Evolutionary conservation across 2,888 invertebrate genomes (phyloP), one percentile per base, ranked within the genome.

Genomic region (Leucozona laternaria): DNA sequence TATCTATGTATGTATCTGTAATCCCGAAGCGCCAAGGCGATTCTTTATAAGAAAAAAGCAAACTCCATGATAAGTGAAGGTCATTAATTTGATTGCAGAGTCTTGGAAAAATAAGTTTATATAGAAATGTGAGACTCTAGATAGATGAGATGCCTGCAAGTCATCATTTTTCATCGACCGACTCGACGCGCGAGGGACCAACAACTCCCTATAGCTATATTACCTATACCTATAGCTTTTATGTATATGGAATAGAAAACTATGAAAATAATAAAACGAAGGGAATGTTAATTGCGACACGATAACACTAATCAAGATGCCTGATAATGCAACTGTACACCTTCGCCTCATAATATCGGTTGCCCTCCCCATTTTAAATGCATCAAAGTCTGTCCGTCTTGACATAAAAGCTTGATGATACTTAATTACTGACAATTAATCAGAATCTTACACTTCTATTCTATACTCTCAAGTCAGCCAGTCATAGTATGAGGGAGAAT

Each of bases 11-110:
- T 68, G 6, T 72, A 53, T 57, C 37, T 77, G 66, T 60, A 60
- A 68, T 66, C 82, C 64, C 72, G 72, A 68, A 75, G 75, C 66
- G 62, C 72, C 60, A 66, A 68, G 58, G 78, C 68, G 22, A 68
- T 37, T 37, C 20, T 20, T 20, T 40, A 11, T 45, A 53, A 64
- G 66, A 45, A 77, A 45, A 77, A 58, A 62, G 45, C 53, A 80
- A 80, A 71, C 64, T 62, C 50, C 81, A 78, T 78, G 86, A 86
- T 81, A 86, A 86, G 86, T 81, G 73, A 86, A 86, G 68, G 81
- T 81, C 81, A 86, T 86, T 86, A 81, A 86, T 86, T 81, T 73
- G 73, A 86, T 81, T 81, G 45, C 20, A 31, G 70, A 17, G 28
- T 45, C 73, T 79, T 31, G 25, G 57, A 73, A 79, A 60, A 60